These are phyloP conservation scores for Dendroctonus ponderosae DNA, from an alignment of 1,140 invertebrate genomes.

Conservation along the genomic window DNA sequence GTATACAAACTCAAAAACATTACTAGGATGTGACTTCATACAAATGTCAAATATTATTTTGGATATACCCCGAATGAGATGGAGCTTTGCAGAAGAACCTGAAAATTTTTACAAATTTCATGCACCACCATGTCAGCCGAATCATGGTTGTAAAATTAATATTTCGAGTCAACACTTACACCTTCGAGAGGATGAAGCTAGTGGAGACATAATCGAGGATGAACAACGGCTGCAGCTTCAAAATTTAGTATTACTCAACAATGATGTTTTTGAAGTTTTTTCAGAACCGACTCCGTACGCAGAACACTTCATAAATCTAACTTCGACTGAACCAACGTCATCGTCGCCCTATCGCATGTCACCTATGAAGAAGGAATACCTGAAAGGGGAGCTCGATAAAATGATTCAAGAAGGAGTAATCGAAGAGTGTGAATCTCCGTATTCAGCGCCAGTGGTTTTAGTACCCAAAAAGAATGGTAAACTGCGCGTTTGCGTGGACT, in stretches of 20 bases:
- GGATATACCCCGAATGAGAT: no score
- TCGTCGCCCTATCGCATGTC: slow-evolving; percentile 35
- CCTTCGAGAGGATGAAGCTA: background rate
- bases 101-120: background rate
- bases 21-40: background rate
- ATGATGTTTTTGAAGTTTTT: slow-evolving; percentile 1
- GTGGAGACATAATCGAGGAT: background rate
- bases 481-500: slow-evolving; percentile 53
- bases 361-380: slow-evolving; percentile 19
- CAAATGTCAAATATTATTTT: no score
- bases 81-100: background rate
- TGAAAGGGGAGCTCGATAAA: slow-evolving; percentile 29
- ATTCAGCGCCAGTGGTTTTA: slow-evolving; percentile 53
- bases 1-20: background rate
- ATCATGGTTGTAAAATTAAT: background rate
- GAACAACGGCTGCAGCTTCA: background rate
- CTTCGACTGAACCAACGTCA: slow-evolving; percentile 22
- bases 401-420: slow-evolving; percentile 49
- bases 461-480: slow-evolving; percentile 54
- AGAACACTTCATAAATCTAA: slow-evolving; percentile 27
- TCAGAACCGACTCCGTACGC: slow-evolving; percentile 26
- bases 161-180: background rate
- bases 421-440: slow-evolving; percentile 50
- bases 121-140: background rate
- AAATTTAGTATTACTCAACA: background rate